Conservation (phyloP, 2,888 invertebrate genomes). For the Venusia cambrica region DNA sequence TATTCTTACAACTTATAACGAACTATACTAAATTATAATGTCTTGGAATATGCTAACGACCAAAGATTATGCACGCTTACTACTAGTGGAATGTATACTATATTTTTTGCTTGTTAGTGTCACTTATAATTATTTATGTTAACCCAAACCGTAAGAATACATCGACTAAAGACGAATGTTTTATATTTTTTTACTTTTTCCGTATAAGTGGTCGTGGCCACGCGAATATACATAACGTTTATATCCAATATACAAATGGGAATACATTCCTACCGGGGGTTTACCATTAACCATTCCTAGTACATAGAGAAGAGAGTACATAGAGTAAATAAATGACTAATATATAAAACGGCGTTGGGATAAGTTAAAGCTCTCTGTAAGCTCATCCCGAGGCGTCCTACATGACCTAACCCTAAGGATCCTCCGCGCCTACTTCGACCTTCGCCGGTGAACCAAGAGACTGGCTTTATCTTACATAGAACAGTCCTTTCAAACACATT, state of each 20-base stretch:
- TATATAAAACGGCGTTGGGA: constrained; percentile 53
- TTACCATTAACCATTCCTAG: background rate
- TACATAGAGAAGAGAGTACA: constrained; percentile 1
- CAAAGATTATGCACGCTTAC: constrained; percentile 62
- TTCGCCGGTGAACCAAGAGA: constrained; percentile 42
- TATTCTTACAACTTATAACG: constrained; percentile 32
- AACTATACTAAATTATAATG: constrained; percentile 30
- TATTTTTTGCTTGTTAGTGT: constrained; percentile 62
- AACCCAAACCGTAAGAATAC: constrained; percentile 58
- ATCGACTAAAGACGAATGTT: constrained; percentile 24
- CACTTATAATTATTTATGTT: constrained; percentile 68
- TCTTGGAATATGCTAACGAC: constrained; percentile 38
- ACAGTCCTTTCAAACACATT: constrained; percentile 50
- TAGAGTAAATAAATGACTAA: constrained; percentile 12
- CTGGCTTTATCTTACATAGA: constrained; percentile 48
- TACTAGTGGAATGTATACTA: constrained; percentile 69
- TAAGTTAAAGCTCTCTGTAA: constrained; percentile 63
- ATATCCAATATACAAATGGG: constrained; percentile 18
- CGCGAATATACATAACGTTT: constrained; percentile 13
- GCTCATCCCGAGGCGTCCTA: constrained; percentile 9
- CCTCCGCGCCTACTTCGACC: too few relatives aligned
- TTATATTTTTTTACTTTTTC: constrained; percentile 16
- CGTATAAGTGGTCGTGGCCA: constrained; percentile 9
- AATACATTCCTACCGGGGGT: constrained; percentile 16
- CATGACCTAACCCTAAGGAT: constrained; percentile 1